A percentile compares a stretch with the other conserved stretches of the same genome.
These are phyloP conservation scores for Melanocharis versteri DNA, from an alignment of 2,113 vertebrate species.

Conservation along the genomic window DNA sequence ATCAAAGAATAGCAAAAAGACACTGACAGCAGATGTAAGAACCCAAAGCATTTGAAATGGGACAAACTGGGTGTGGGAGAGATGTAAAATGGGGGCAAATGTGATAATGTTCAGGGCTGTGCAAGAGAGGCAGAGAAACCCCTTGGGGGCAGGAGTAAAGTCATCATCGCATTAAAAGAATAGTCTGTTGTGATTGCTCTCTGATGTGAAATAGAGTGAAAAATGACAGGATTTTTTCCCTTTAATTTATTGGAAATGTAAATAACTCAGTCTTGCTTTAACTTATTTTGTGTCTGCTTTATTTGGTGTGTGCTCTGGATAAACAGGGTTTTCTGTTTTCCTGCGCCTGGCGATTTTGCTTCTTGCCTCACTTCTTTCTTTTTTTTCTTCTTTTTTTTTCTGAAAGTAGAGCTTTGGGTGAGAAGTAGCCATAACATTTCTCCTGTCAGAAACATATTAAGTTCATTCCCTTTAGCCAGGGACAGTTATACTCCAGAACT, in stretches of 20 bases:
- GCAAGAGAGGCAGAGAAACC: conserved; percentile 6
- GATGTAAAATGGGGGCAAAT: conserved; percentile 15
- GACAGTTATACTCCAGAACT: not conserved
- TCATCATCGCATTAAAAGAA: not conserved
- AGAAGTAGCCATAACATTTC: not conserved
- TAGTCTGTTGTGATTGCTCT: conserved; percentile 55
- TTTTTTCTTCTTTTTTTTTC: no score
- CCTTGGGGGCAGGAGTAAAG: conserved; percentile 28
- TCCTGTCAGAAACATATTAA: not conserved
- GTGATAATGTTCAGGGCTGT: conserved; percentile 24
- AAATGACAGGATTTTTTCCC: not conserved
- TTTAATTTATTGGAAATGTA: conserved; percentile 47
- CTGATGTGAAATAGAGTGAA: conserved; percentile 54
- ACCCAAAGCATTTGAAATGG: not conserved
- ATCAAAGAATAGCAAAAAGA: not conserved
- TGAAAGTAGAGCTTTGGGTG: not conserved
- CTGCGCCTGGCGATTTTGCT: not conserved
- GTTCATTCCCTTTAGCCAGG: not conserved
- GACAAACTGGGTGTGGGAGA: not conserved
- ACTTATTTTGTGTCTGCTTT: not conserved
- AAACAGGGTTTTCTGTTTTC: not conserved
- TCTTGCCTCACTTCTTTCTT: not conserved
- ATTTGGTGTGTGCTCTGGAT: not conserved
- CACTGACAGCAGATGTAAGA: not conserved
- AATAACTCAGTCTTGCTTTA: conserved; percentile 17